These are phyloP conservation scores for Acrobasis repandana DNA, from an alignment of 2,888 invertebrate genomes.

Conservation along the genomic window DNA sequence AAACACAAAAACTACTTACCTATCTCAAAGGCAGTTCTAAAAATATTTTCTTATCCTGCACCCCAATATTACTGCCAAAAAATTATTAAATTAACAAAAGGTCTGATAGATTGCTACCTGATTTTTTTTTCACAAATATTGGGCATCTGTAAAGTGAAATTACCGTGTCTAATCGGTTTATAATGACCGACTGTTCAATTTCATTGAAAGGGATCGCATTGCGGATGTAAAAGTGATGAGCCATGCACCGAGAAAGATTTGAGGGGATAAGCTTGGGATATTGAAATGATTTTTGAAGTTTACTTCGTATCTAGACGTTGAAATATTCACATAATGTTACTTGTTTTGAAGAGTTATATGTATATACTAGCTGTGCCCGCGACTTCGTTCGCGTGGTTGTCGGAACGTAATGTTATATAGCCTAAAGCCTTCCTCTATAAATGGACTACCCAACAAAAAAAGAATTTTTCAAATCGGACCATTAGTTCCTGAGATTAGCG, in stretches of 20 bases:
- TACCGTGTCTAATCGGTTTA: conserved; percentile 61
- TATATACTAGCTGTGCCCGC: no score
- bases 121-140: conserved; percentile 35
- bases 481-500: no score
- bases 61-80: conserved; percentile 35
- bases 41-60: not conserved
- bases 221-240: conserved; percentile 38
- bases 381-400: no score
- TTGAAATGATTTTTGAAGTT: not conserved
- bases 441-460: no score
- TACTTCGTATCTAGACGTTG: not conserved
- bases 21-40: not conserved
- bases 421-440: no score
- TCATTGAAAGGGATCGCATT: conserved; percentile 44
- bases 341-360: not conserved
- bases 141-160: conserved; percentile 41
- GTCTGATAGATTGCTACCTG: conserved; percentile 42
- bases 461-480: no score
- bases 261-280: conserved; percentile 28
- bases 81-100: conserved; percentile 45
- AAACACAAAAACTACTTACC: not conserved
- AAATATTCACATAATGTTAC: not conserved
- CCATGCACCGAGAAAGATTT: conserved; percentile 29
- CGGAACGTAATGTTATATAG: no score
- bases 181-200: conserved; percentile 50